Evolutionary conservation across 2,888 invertebrate species (phyloP), one percentile per base, ranked within the genome.

Genomic region (Pherbina coryleti): DNA sequence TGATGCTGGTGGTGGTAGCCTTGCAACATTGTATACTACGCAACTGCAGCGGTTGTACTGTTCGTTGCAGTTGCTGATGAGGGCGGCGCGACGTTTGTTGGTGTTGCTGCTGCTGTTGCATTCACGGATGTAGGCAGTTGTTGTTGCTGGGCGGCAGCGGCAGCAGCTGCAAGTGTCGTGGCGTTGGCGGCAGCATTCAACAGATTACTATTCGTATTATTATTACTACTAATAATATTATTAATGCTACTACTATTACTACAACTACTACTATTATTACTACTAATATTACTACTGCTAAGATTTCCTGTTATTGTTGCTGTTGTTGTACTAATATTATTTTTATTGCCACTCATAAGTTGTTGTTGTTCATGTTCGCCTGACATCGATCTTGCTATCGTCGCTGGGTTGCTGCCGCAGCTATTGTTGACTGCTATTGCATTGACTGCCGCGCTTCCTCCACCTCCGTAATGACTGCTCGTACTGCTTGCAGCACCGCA

Each of bases 1-100:
- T 77, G 79, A 70, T 79, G 80, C 76, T 72, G 81, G 77, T 76
- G 83, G 84, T 83, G 86, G 22, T 71, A 67, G n/a, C 44, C 51
- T 44, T 75, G 86, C 83, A 87, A 82, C 84, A 87, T 88, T 83
- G 87, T 88, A 83, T 89, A 89, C 89, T 89, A 89, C 89, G 89
- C 89, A 89, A 89, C 89, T 81, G 89, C 89, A 79, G 89, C 88
- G 51, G 89, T 89, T 77, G 89, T 89, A 80, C 87, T 84, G 76
- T 84, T 84, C 80, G 84, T 82, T 81, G 84, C 82, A 76, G 84
- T 83, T 80, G 83, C 80, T 77, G 83, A 77, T 81, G 81, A 78
- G 77, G 82, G 81, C 79, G 81, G 79, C 76, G 82, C 79, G 73
- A 82, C 69, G 75, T 82, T 81, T 82, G 77, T 73, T 25, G n/a